Base-by-base conservation (phyloP, 2,797 vertebrate genomes). In the Rhynchonycteris naso region DNA sequence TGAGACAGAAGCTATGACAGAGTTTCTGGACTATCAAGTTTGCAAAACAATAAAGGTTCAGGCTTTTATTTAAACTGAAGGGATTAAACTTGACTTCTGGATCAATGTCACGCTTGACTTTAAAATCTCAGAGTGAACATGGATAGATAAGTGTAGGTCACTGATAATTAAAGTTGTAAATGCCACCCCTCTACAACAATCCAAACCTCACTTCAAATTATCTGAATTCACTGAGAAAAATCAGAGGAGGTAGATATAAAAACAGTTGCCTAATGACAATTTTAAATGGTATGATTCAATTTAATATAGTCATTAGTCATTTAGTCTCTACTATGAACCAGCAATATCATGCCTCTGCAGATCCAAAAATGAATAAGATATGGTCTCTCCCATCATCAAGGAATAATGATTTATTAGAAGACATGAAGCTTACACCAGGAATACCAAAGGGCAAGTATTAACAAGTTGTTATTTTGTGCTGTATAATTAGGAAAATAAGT, bases 101-200 rank as follows among this genome's bases (percentile, higher is more conserved):
- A 85, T 96, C 91, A 85, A 88, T 85, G 78, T 56, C 78, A 86
- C 75, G 33, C n/a, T 91, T 93, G 63, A 82, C 28, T 78, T 90
- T 94, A 92, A 96, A 63, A 96, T 33, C 8, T 4, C 54, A 80
- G 56, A 69, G n/a, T 65, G 76, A 88, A 89, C 63, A 93, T 86
- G 28, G 8, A 52, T 65, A 91, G 72, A 61, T 90, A 92, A 93
- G 68, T 84, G 28, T 75, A 72, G 84, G 89, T 97, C 89, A 95
- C 33, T 94, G 43, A 35, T 90, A 95, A 96, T 94, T 95, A 96
- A 92, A 22, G 81, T 81, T 59, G 93, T 69, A 96, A 96, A 97
- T 90, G 75, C 30, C 63, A 85, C 47, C 47, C 66, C 81, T 72
- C 68, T 93, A 33, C 33, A 89, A 61, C 81, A 91, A 59, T 35